phyloP scores from a whole-genome alignment of 2,113 vertebrate genomes.

The Nothocercus julius region DNA sequence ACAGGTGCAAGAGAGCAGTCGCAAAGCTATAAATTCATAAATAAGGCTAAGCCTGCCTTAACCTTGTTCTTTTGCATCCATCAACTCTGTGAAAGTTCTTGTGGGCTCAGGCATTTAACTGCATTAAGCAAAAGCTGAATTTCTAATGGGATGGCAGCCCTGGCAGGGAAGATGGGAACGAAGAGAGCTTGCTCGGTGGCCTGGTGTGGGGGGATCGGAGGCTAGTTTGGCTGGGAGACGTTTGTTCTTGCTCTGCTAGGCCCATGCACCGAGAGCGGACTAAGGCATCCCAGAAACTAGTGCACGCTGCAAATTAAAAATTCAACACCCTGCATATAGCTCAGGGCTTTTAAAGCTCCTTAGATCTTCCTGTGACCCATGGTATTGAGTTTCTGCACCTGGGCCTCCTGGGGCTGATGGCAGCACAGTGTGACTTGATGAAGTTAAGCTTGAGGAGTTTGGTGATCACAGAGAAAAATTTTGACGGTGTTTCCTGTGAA shows the following conservation, averaged over 20 bases:
- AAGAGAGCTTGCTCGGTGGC: background rate
- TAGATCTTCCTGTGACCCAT: conserved; percentile 19
- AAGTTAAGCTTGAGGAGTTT: background rate
- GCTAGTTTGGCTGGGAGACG: background rate
- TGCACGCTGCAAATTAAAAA: background rate
- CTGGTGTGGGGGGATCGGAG: background rate
- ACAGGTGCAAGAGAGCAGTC: background rate
- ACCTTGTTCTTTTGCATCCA: background rate
- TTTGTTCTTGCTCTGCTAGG: background rate
- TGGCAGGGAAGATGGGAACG: background rate
- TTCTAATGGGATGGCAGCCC: background rate
- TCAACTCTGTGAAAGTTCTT: background rate
- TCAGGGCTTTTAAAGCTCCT: background rate
- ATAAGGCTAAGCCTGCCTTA: background rate
- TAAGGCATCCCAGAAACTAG: background rate
- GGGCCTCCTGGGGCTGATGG: background rate
- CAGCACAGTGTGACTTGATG: background rate
- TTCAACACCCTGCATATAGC: background rate
- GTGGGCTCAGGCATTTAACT: background rate
- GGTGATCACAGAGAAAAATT: background rate
- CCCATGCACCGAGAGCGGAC: background rate
- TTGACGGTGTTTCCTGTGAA: background rate
- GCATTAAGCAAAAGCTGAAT: background rate
- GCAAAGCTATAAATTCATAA: background rate
- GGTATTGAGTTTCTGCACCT: background rate